A percentile compares a stretch with the other conserved stretches of the same genome.
Evolutionary conservation across 2,888 invertebrate genomes (phyloP).

Genomic region (Drosophila greeni): DNA sequence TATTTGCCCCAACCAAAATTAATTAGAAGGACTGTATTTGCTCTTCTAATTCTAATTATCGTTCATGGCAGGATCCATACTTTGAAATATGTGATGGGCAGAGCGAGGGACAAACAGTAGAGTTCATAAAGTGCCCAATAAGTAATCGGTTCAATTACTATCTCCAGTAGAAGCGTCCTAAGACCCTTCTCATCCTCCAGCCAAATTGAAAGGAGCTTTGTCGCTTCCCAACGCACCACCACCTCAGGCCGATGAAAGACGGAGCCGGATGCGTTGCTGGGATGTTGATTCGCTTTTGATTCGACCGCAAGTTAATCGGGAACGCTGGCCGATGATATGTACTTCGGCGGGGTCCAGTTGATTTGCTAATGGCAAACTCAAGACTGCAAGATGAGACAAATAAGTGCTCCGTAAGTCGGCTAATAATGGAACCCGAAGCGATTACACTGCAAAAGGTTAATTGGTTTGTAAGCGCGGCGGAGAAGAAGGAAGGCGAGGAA

Average conservation of each 20-base stretch:
- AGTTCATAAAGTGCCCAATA: background rate
- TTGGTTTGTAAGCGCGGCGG: constrained; percentile 63
- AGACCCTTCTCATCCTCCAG: background rate
- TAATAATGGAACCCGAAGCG: constrained; percentile 53
- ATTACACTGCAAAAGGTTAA: constrained; percentile 59
- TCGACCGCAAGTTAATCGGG: constrained; percentile 10
- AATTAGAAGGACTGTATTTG: too few relatives aligned
- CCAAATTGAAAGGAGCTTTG: constrained; percentile 23
- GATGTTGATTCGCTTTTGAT: constrained; percentile 34
- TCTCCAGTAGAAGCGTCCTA: background rate
- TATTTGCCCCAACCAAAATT: too few relatives aligned
- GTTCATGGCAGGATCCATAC: too few relatives aligned
- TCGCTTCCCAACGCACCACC: background rate
- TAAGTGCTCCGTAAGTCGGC: constrained; percentile 40
- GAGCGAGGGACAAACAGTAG: too few relatives aligned
- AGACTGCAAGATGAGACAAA: constrained; percentile 39
- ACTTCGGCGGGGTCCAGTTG: constrained; percentile 1
- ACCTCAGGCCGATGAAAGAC: background rate
- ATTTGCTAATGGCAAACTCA: constrained; percentile 15
- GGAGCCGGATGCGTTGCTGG: constrained; percentile 38
- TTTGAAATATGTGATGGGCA: too few relatives aligned
- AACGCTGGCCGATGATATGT: constrained; percentile 9
- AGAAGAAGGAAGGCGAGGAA: constrained; percentile 16
- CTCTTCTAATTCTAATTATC: too few relatives aligned
- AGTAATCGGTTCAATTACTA: constrained; percentile 4